These are phyloP conservation scores for Cephalophus harveyi DNA, from an alignment of 2,113 vertebrate species.

Conservation along the genomic window DNA sequence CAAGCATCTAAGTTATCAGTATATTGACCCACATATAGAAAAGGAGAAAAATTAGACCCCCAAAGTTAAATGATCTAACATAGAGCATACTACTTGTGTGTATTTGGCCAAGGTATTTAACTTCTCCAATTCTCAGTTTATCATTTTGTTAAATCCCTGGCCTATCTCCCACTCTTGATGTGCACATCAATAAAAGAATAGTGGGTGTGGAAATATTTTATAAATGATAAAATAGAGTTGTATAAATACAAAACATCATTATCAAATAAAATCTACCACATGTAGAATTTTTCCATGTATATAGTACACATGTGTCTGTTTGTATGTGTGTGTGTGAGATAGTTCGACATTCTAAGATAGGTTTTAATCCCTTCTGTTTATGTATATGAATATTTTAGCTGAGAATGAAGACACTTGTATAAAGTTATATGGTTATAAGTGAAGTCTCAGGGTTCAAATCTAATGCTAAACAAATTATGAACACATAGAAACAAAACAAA, in stretches of 20 bases:
- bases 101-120: neutral
- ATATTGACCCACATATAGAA: neutral
- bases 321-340: neutral
- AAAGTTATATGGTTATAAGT: neutral
- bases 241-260: neutral
- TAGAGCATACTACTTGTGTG: neutral
- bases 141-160: neutral
- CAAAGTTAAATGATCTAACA: neutral
- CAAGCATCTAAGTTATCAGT: neutral
- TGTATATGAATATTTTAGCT: conserved; percentile 13
- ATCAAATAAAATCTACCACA: neutral
- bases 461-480: conserved; percentile 2
- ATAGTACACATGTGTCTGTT: too few species aligned
- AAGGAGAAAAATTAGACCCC: neutral
- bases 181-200: neutral
- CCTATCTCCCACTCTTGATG: neutral
- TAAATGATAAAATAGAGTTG: neutral
- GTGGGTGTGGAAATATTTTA: neutral
- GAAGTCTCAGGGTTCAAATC: neutral
- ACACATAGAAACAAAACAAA: neutral
- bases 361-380: neutral
- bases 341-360: neutral
- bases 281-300: neutral
- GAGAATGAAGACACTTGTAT: conserved; percentile 13
- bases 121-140: neutral